Evolutionary conservation across 1,140 invertebrate species (phyloP).

Genomic region (Apis cerana): DNA sequence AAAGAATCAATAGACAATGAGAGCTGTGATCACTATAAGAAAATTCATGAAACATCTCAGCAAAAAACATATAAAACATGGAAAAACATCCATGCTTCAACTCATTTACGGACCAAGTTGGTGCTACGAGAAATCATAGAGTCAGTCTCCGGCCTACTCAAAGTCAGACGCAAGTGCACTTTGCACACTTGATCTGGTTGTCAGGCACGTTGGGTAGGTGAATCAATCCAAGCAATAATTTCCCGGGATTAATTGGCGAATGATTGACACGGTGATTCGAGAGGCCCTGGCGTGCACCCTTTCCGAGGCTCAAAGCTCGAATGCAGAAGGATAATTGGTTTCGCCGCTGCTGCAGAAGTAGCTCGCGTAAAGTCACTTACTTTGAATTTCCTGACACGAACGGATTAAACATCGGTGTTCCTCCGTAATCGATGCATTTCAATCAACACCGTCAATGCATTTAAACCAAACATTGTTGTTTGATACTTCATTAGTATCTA

Average conservation of each 20-base stretch:
- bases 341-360: conserved; percentile 55
- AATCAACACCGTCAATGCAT: background rate
- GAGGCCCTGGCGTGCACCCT: conserved; percentile 38
- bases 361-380: conserved; percentile 46
- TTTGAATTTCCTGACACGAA: conserved; percentile 54
- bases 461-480: background rate
- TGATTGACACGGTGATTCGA: conserved; percentile 66
- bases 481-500: background rate
- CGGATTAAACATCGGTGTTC: conserved; percentile 6
- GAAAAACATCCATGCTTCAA: background rate
- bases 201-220: conserved; percentile 51
- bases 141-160: conserved; percentile 36
- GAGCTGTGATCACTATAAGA: too few relatives aligned
- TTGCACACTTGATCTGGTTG: conserved; percentile 59
- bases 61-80: background rate
- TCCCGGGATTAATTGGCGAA: conserved; percentile 64
- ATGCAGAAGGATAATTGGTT: conserved; percentile 64
- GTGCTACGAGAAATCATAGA: conserved; percentile 50
- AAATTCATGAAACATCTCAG: background rate
- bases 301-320: conserved; percentile 52
- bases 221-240: conserved; percentile 67
- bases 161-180: conserved; percentile 62
- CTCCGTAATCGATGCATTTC: background rate
- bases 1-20: too few relatives aligned
- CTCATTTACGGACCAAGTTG: background rate